Evolutionary conservation across 92 coral and sea anemone genomes (phyloP).

Genomic region (Umimayanthus chanpuru): DNA sequence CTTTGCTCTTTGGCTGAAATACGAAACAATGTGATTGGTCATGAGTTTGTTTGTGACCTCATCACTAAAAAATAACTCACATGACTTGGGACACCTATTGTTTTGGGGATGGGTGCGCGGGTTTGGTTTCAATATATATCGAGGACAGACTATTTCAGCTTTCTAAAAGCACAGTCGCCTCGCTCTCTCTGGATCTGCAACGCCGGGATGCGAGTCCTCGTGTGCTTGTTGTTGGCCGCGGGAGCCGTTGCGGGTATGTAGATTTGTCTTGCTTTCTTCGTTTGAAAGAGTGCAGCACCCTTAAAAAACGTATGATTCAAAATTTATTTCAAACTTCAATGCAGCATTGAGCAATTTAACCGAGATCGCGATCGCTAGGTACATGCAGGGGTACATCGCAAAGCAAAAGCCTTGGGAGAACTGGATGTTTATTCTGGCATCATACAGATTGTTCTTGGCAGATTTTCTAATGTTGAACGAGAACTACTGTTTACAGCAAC

Average conservation of each 20-base stretch:
- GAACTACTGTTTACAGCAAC: not conserved
- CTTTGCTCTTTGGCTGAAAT: constrained; percentile 30
- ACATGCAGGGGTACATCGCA: too few species aligned
- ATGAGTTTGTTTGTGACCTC: not conserved
- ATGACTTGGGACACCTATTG: constrained; percentile 28
- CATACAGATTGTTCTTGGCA: not conserved
- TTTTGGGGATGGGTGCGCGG: constrained; percentile 26
- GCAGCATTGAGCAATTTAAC: not conserved
- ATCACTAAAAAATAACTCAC: not conserved
- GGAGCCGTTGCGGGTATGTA: constrained; percentile 97
- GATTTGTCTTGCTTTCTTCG: not conserved
- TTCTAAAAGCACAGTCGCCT: not conserved
- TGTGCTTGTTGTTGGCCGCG: constrained; percentile 93
- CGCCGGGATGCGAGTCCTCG: constrained; percentile 62
- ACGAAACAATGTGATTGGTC: not conserved
- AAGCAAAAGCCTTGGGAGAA: not conserved
- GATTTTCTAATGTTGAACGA: not conserved
- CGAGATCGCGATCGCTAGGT: not conserved
- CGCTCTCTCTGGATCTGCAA: constrained; percentile 38
- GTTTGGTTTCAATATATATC: constrained; percentile 31
- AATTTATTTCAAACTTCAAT: not conserved
- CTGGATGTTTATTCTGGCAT: not conserved
- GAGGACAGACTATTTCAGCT: not conserved
- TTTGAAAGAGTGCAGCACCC: not conserved
- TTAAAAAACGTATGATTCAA: not conserved